Evolutionary conservation across 2,888 invertebrate species (phyloP).

Genomic region (Drosophila affinis): DNA sequence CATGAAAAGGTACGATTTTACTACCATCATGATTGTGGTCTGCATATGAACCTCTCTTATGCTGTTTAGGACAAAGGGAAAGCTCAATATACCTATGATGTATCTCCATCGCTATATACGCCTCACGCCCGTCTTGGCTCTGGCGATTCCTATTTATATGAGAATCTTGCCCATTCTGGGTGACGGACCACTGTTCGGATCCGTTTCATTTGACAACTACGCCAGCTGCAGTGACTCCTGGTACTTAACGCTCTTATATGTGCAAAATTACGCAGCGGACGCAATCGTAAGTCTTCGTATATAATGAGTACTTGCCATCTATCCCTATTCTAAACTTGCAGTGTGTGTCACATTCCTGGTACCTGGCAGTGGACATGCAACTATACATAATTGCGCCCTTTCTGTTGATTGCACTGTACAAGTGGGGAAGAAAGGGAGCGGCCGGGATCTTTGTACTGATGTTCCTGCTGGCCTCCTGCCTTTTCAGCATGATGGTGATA

Average conservation of each 20-base stretch:
- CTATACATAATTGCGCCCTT: conserved; percentile 85
- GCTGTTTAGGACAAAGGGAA: conserved; percentile 47
- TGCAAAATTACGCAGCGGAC: conserved; percentile 83
- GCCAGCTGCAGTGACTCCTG: conserved; percentile 79
- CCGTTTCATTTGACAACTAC: conserved; percentile 19
- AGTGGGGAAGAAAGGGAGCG: conserved; percentile 69
- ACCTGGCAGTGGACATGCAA: conserved; percentile 86
- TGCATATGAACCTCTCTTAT: not conserved
- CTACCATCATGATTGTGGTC: not conserved
- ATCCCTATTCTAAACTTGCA: conserved; percentile 16
- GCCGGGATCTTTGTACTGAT: conserved; percentile 57
- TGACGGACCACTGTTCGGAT: conserved; percentile 84
- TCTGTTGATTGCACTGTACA: conserved; percentile 84
- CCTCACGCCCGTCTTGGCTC: conserved; percentile 84
- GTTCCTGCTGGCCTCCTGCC: conserved; percentile 66
- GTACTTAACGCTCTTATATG: conserved; percentile 84
- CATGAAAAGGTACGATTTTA: conserved; percentile 57
- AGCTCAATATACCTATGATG: conserved; percentile 72
- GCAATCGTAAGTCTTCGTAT: conserved; percentile 58
- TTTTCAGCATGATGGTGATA: conserved; percentile 66
- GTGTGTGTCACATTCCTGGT: conserved; percentile 86
- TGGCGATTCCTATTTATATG: conserved; percentile 84
- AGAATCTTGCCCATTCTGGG: conserved; percentile 83
- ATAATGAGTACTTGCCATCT: no score
- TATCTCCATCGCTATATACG: conserved; percentile 82